Conservation (phyloP, 1,140 invertebrate species). For the Magallana ariakensis region DNA sequence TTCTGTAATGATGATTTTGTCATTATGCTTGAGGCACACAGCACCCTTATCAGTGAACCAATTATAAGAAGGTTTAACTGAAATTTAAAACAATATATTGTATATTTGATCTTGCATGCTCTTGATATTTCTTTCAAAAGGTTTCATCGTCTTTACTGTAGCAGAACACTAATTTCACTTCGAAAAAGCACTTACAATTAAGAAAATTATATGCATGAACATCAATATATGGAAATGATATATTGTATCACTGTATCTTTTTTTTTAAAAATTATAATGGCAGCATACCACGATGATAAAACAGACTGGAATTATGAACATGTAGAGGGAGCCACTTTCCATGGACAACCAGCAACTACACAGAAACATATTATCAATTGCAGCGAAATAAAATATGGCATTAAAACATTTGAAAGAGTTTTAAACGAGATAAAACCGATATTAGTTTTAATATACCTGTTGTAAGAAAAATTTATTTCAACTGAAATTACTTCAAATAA, state of each 20-base stretch:
- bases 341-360: constrained; percentile 65
- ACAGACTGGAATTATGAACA: constrained; percentile 63
- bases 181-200: no score
- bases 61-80: constrained; percentile 32
- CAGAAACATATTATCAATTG: background rate
- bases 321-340: constrained; percentile 57
- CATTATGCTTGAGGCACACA: constrained; percentile 16
- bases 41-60: background rate
- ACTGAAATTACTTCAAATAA: no score
- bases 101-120: no score
- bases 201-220: no score
- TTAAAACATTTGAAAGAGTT: background rate
- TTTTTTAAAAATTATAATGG: no score
- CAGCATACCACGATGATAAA: constrained; percentile 59
- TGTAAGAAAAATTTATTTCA: no score
- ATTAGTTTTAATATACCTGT: no score
- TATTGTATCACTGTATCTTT: no score
- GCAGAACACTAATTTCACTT: no score
- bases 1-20: background rate
- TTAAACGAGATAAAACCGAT: background rate
- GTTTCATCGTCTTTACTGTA: no score
- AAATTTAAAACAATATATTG: background rate
- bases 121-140: no score
- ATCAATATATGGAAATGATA: no score
- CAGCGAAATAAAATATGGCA: background rate